These are phyloP conservation scores for Atopsyche davidsoni DNA, from an alignment of 1,140 invertebrate genomes.

Conservation along the genomic window DNA sequence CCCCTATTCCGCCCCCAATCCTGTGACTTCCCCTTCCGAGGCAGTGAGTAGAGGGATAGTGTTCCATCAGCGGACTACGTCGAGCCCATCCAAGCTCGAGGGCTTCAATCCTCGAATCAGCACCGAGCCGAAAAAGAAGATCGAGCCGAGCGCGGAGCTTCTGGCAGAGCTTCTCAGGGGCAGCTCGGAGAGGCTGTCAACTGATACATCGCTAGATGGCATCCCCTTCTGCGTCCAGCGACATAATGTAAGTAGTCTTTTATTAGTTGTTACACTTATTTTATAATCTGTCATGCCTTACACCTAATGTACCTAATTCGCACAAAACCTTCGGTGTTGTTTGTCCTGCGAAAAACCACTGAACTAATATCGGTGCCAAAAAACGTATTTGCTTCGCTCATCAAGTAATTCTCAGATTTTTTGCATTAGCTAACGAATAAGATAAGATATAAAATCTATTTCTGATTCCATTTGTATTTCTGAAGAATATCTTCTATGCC, in stretches of 20 bases:
- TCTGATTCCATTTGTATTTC: too few species aligned
- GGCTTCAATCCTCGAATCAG: slow-evolving; percentile 33
- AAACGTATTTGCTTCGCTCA: too few species aligned
- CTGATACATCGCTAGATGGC: slow-evolving; percentile 45
- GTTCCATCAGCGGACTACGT: slow-evolving; percentile 67
- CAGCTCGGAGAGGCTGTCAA: slow-evolving; percentile 65
- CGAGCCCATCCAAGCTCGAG: slow-evolving; percentile 71
- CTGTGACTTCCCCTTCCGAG: slow-evolving; percentile 28
- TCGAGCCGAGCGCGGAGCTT: slow-evolving; percentile 61
- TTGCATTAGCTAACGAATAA: too few species aligned
- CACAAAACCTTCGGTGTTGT: too few species aligned
- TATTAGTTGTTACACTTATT: slow-evolving; percentile 13
- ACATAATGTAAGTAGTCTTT: slow-evolving; percentile 47
- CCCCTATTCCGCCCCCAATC: slow-evolving; percentile 33
- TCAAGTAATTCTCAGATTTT: too few species aligned
- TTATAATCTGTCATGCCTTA: too few species aligned
- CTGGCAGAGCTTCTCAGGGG: slow-evolving; percentile 67
- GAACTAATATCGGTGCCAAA: too few species aligned
- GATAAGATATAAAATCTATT: too few species aligned
- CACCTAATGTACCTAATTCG: too few species aligned
- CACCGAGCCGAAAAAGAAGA: slow-evolving; percentile 28
- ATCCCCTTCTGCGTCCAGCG: slow-evolving; percentile 45
- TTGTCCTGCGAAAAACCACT: too few species aligned
- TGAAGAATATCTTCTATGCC: too few species aligned
- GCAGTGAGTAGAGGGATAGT: slow-evolving; percentile 22